Base-by-base conservation (phyloP, 2,888 invertebrate genomes). In the Rhingia campestris region DNA sequence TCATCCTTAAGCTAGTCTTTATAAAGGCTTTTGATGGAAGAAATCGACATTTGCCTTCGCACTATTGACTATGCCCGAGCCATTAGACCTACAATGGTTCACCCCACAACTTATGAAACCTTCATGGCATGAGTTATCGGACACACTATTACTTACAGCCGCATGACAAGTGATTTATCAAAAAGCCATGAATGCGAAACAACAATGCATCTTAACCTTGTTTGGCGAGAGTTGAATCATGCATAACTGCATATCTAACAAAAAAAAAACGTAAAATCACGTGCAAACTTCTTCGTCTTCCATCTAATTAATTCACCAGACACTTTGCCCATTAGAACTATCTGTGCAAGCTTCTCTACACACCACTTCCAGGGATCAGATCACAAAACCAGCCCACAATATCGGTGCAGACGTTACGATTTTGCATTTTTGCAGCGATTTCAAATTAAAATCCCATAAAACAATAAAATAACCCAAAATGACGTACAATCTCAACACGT, bases 391-490 rank as follows among this genome's bases (percentile, higher is more conserved):
- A 63, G 69, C 63, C 79, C 73, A 72, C 53, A 73, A 61, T 35
- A 39, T 64, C 32, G 32, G 37, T 12, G 53, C n/a, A 22, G 22
- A 22, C 22, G 22, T 22, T 22, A 22, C 22, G 6, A 47, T 69
- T 81, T 80, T 84, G 74, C 74, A 79, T 80, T 84, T 72, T 69
- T 64, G 64, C 84, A 70, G 74, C 51, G 61, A 74, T 70, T 80
- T 70, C 74, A 74, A 70, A 84, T 84, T 84, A 84, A 84, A 84
- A 80, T 70, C 84, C 70, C 84, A 84, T 84, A 84, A 84, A 80
- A 80, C 84, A 84, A 75, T 75, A 80, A 84, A 80, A 80, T 84
- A 80, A 80, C 84, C 80, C 58, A 75, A 80, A 80, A 75, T 84
- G 84, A 80, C 80, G 79, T 69, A 80, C 64, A 80, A 80, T 75